These are phyloP conservation scores for Pararge aegeria DNA, from an alignment of 1,140 invertebrate species.

Conservation along the genomic window DNA sequence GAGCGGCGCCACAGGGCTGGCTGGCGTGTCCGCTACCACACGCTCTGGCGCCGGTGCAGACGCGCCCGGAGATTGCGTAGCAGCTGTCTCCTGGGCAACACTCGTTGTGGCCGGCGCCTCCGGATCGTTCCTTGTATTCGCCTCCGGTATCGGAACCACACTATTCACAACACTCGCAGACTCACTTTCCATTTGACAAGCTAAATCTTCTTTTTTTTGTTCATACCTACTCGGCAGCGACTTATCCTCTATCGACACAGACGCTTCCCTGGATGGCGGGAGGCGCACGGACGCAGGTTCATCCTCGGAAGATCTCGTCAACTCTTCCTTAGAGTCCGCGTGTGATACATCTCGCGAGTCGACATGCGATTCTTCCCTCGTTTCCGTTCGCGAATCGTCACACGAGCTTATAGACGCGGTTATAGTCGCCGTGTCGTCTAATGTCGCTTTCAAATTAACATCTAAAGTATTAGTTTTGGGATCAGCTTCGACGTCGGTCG, in stretches of 20 bases:
- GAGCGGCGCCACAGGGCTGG: constrained; percentile 77
- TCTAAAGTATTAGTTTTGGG: constrained; percentile 17
- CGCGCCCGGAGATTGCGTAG: no score
- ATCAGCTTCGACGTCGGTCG: not conserved
- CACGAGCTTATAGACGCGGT: constrained; percentile 14
- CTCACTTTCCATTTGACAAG: constrained; percentile 15
- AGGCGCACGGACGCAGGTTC: constrained; percentile 39
- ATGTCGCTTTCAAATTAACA: constrained; percentile 19
- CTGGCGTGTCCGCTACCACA: constrained; percentile 2
- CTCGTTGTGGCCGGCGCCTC: not conserved
- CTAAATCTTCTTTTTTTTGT: constrained; percentile 31
- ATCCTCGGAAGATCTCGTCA: constrained; percentile 40
- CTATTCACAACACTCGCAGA: constrained; percentile 50
- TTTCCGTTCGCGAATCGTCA: constrained; percentile 16
- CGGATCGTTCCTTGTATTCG: constrained; percentile 29
- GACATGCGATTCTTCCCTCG: constrained; percentile 16
- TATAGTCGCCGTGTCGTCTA: constrained; percentile 19
- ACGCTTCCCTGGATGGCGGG: constrained; percentile 51
- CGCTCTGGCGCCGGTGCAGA: no score
- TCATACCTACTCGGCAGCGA: constrained; percentile 39
- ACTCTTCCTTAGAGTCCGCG: constrained; percentile 21
- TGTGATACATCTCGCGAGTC: not conserved
- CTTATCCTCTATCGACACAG: constrained; percentile 45
- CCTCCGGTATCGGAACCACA: constrained; percentile 4
- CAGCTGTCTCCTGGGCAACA: not conserved